Evolutionary conservation across 2,113 vertebrate species (phyloP).

Genomic region (Oryzias celebensis): DNA sequence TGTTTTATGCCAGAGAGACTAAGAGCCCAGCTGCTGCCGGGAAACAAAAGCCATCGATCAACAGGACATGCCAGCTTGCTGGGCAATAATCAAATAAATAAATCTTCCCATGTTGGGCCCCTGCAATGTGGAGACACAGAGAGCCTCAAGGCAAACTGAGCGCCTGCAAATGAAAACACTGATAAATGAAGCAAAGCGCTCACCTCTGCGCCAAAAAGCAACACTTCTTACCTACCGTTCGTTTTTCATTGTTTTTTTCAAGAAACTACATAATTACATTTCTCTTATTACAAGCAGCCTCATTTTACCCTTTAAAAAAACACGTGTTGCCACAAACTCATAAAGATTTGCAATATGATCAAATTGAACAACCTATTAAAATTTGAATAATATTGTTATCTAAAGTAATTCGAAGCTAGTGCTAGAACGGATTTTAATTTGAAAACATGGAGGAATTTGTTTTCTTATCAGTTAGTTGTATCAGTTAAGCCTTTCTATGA

Average conservation of each 20-base stretch:
- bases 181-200: conserved; percentile 45
- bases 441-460: too few relatives aligned
- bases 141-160: conserved; percentile 43
- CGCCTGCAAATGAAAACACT: conserved; percentile 15
- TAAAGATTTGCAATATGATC: too few relatives aligned
- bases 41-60: conserved; percentile 73
- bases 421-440: too few relatives aligned
- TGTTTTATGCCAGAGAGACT: conserved; percentile 54
- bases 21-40: conserved; percentile 46
- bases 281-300: neutral
- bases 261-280: neutral
- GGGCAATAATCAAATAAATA: conserved; percentile 74
- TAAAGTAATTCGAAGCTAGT: too few relatives aligned
- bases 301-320: neutral
- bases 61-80: conserved; percentile 53
- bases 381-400: too few relatives aligned
- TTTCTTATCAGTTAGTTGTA: too few relatives aligned
- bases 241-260: conserved; percentile 2
- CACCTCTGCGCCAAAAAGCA: conserved; percentile 16
- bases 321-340: too few relatives aligned
- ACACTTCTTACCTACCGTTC: conserved; percentile 1
- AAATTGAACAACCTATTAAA: too few relatives aligned
- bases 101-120: conserved; percentile 52
- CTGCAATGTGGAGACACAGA: conserved; percentile 18
- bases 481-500: too few relatives aligned